phyloP scores from a whole-genome alignment of 2,113 vertebrate species.

The Mirounga angustirostris region DNA sequence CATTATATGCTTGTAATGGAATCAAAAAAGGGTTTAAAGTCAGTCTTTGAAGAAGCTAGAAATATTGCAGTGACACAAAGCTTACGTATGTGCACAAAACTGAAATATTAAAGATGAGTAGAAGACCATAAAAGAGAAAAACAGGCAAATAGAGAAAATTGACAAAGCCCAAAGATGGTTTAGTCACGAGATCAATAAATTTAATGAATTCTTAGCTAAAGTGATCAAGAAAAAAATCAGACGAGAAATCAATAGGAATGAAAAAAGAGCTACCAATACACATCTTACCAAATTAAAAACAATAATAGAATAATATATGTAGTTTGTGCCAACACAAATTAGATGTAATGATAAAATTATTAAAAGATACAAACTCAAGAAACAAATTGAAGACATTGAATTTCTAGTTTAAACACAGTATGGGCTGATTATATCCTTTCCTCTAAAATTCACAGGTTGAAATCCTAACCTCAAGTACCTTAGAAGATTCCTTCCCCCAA shows the following conservation, averaged over 20 bases:
- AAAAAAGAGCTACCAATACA: not conserved
- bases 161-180: not conserved
- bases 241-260: not conserved
- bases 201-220: not conserved
- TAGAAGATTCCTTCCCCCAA: not conserved
- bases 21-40: not conserved
- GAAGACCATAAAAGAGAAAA: not conserved
- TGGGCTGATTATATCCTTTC: not conserved
- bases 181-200: not conserved
- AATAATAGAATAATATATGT: not conserved
- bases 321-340: not conserved
- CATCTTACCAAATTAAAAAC: not conserved
- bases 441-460: not conserved
- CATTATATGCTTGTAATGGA: not conserved
- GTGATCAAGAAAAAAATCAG: not conserved
- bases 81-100: not conserved
- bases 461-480: not conserved
- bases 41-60: not conserved
- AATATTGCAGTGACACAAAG: not conserved
- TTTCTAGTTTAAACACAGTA: not conserved
- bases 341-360: not conserved
- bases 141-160: not conserved
- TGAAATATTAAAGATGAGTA: not conserved
- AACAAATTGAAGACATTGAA: not conserved
- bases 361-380: not conserved